Percentiles rank a stretch among this genome's conserved stretches.
Conservation (phyloP, 2,888 invertebrate genomes). For the Epiblema foenella region DNA sequence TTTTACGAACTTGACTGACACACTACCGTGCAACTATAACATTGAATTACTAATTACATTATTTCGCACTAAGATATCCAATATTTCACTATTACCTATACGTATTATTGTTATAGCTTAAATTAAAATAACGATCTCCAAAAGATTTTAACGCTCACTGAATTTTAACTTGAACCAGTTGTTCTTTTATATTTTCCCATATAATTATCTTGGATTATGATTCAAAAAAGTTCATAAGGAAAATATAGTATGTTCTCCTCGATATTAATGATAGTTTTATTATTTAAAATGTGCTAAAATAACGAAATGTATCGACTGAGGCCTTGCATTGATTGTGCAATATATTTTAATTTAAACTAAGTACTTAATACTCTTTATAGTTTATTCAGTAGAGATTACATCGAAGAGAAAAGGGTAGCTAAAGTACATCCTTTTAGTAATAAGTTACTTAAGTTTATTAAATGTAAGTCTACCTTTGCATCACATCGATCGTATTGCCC, state of each 20-base stretch:
- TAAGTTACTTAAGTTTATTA: constrained; percentile 16
- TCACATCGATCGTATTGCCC: neutral
- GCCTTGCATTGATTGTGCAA: constrained; percentile 38
- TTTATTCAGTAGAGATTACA: constrained; percentile 54
- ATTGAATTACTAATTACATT: neutral
- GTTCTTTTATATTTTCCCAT: no score
- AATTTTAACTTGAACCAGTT: neutral
- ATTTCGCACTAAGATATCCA: no score
- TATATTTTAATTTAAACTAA: constrained; percentile 24
- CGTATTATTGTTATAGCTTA: neutral
- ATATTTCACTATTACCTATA: neutral
- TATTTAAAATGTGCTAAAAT: constrained; percentile 8
- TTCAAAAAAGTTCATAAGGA: neutral
- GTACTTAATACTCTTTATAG: constrained; percentile 70
- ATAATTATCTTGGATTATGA: neutral
- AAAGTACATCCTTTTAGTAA: constrained; percentile 33
- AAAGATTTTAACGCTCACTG: neutral
- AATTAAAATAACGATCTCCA: constrained; percentile 17
- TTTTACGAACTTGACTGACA: constrained; percentile 13
- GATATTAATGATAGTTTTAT: constrained; percentile 8
- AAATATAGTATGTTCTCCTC: neutral
- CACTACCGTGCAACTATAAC: constrained; percentile 16
- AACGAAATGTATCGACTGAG: constrained; percentile 37
- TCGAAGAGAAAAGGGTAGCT: constrained; percentile 68
- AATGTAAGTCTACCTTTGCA: neutral